Evolutionary conservation across 2,797 vertebrate genomes (phyloP).

Genomic region (Enteromius trimaculatus): DNA sequence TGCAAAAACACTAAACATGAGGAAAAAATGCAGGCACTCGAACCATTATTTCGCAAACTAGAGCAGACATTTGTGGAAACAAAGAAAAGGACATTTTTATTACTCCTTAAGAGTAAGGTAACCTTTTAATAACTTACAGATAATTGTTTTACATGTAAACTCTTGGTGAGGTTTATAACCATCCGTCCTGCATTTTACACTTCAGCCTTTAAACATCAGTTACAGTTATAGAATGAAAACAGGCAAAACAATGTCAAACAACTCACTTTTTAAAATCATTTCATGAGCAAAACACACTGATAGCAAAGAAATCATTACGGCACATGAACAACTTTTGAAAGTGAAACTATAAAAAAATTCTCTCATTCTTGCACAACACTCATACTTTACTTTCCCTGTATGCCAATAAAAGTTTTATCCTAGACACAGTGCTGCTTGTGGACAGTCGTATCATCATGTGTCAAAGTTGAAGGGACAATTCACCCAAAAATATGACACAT

Average conservation of each 20-base stretch:
- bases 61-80: not conserved
- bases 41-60: not conserved
- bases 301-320: not conserved
- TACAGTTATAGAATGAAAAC: not conserved
- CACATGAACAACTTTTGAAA: not conserved
- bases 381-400: not conserved
- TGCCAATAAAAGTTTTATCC: not conserved
- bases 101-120: not conserved
- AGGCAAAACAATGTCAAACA: not conserved
- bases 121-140: not conserved
- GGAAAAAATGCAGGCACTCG: not conserved
- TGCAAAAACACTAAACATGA: not conserved
- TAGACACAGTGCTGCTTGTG: not conserved
- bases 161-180: conserved; percentile 48
- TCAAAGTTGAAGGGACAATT: not conserved
- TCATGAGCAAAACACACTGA: not conserved
- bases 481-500: not conserved
- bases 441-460: not conserved
- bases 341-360: not conserved
- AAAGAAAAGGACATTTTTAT: not conserved
- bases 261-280: not conserved
- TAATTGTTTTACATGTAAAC: not conserved
- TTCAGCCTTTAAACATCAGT: conserved; percentile 15
- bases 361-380: not conserved
- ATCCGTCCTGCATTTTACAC: conserved; percentile 39